Evolutionary conservation across 2,113 vertebrate genomes (phyloP), one percentile per base, ranked within the genome.

Genomic region (Naja naja): DNA sequence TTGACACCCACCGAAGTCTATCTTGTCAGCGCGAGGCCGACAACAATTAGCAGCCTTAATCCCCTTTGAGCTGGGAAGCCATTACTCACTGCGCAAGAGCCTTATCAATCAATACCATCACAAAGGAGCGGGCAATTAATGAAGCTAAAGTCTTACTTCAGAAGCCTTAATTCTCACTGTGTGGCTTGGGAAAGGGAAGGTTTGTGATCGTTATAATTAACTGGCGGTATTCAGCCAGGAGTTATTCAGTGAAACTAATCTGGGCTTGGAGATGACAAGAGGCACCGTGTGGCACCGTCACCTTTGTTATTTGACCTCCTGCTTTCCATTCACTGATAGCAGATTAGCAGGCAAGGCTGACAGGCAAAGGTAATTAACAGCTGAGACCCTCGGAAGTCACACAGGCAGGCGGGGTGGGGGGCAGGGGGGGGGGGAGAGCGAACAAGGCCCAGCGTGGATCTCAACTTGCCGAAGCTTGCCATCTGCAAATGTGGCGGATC

Each of bases 11-110:
- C 96, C 97, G 96, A 97, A 97, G 97, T 96, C 95, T 97, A 97
- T 98, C 98, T 98, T 98, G 98, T 98, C 98, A 98, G 97, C 96
- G 96, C 98, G 96, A 97, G 97, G 97, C 97, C 97, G 98, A 96
- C 96, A 97, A 98, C 98, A 99, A 99, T 99, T 98, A 98, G 98
- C 97, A 96, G 92, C 98, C 97, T 97, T 98, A 97, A 98, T 98
- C 98, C 98, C 96, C 96, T 93, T 47, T 91, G 95, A 97, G 96
- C 96, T 88, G 25, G 97, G 98, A 97, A 98, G 98, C 98, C 97
- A 97, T 98, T 97, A 97, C 98, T 98, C 97, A 98, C 97, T 96
- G 96, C 93, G 96, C 94, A 90, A 96, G 98, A 97, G 97, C 98
- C 95, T 97, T 97, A 96, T 96, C 97, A 98, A 98, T 99, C 98